phyloP scores from a whole-genome alignment of 1,140 invertebrate species.

The Drosophila repletoides region DNA sequence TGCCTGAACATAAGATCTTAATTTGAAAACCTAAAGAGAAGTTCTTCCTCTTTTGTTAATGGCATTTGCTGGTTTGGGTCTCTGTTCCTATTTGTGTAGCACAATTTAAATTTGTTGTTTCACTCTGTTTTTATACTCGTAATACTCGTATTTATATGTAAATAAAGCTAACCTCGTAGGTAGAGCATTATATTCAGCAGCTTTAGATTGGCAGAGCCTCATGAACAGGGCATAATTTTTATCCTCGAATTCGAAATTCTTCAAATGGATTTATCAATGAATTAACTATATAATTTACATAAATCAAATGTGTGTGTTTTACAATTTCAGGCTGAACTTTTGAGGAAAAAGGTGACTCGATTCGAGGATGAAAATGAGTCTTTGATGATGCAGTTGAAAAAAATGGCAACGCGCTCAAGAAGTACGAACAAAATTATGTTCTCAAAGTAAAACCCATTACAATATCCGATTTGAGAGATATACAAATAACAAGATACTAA shows the following conservation, averaged over 20 bases:
- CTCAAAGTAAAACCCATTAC: conserved; percentile 11
- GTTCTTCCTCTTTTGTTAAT: neutral
- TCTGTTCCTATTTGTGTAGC: conserved; percentile 3
- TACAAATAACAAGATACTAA: neutral
- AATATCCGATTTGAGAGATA: neutral
- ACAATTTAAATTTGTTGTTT: conserved; percentile 5
- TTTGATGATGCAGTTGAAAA: conserved; percentile 94
- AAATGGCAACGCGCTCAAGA: conserved; percentile 93
- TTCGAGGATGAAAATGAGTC: conserved; percentile 97
- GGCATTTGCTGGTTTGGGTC: conserved; percentile 12
- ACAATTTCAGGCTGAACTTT: conserved; percentile 88
- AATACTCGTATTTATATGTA: conserved; percentile 9
- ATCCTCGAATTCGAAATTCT: conserved; percentile 65
- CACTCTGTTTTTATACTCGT: conserved; percentile 8
- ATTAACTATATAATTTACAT: conserved; percentile 35
- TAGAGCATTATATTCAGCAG: conserved; percentile 1
- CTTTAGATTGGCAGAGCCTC: conserved; percentile 4
- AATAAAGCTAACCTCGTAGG: conserved; percentile 29
- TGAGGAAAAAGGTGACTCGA: conserved; percentile 92
- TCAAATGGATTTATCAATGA: conserved; percentile 1
- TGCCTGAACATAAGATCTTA: neutral
- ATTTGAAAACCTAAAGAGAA: neutral
- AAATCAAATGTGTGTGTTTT: conserved; percentile 57
- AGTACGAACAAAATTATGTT: conserved; percentile 84
- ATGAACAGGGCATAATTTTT: conserved; percentile 53